Percentiles rank a stretch among this genome's conserved stretches.
phyloP scores from a whole-genome alignment of 2,113 vertebrate species.

The Lepisosteus osseus region DNA sequence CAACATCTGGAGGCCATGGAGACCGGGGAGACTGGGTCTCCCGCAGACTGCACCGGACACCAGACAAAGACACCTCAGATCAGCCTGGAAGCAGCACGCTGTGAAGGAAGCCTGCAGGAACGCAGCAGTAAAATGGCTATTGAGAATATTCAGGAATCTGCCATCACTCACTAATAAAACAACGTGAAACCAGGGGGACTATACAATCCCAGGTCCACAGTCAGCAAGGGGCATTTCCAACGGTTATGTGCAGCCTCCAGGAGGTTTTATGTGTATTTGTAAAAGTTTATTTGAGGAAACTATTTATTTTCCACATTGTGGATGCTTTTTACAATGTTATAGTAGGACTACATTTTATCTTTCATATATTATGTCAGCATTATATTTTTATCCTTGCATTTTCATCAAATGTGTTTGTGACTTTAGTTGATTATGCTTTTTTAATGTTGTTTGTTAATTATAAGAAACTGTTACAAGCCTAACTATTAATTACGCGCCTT shows the following conservation, averaged over 20 bases:
- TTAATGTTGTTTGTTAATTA: too few relatives aligned
- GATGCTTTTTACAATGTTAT: too few relatives aligned
- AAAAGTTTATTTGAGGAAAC: too few relatives aligned
- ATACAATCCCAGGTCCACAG: slow-evolving; percentile 26
- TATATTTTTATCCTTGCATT: too few relatives aligned
- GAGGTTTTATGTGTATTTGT: too few relatives aligned
- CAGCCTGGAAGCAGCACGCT: slow-evolving; percentile 41
- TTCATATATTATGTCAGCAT: too few relatives aligned
- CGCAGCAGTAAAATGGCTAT: slow-evolving; percentile 29
- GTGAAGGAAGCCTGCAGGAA: slow-evolving; percentile 35
- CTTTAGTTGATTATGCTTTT: too few relatives aligned
- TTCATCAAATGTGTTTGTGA: too few relatives aligned
- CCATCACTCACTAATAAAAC: slow-evolving; percentile 47
- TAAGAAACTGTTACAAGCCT: too few relatives aligned
- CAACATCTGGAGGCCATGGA: slow-evolving; percentile 45
- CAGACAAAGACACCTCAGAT: slow-evolving; percentile 43
- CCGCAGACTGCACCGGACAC: slow-evolving; percentile 22
- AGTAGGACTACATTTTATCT: too few relatives aligned
- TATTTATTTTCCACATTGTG: too few relatives aligned
- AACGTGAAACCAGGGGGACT: slow-evolving; percentile 23
- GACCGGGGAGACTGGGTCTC: slow-evolving; percentile 24
- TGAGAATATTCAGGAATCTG: slow-evolving; percentile 23
- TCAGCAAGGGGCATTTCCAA: neutral
- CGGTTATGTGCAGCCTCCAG: neutral
- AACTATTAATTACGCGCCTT: too few relatives aligned